These are phyloP conservation scores for Netelia virgata DNA, from an alignment of 2,888 invertebrate genomes.

Conservation along the genomic window DNA sequence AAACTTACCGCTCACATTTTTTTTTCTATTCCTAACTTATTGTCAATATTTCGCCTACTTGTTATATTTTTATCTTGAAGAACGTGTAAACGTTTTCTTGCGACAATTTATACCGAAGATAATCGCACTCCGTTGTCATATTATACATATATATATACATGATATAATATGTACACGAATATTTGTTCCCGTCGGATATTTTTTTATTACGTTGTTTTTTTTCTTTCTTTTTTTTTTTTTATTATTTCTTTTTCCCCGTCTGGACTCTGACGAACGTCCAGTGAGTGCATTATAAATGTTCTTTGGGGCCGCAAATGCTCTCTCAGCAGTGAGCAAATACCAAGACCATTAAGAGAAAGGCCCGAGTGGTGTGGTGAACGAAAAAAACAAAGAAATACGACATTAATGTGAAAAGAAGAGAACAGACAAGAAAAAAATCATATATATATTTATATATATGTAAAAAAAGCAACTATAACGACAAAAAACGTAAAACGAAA, in stretches of 20 bases:
- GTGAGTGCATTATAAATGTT: conserved; percentile 58
- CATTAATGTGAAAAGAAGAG: conserved; percentile 15
- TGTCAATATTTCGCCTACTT: conserved; percentile 61
- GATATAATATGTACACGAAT: conserved; percentile 3
- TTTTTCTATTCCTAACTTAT: conserved; percentile 56
- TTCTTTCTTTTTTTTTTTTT: conserved; percentile 31
- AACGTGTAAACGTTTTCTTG: conserved; percentile 32
- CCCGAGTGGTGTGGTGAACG: conserved; percentile 58
- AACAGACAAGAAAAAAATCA: conserved; percentile 10
- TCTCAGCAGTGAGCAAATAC: conserved; percentile 62
- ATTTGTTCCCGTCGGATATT: conserved; percentile 46
- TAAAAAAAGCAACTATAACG: not conserved
- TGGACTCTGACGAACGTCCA: conserved; percentile 55
- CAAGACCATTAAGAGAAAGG: conserved; percentile 53
- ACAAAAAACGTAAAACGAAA: conserved; percentile 9
- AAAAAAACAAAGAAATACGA: conserved; percentile 12
- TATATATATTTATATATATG: not conserved
- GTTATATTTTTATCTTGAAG: conserved; percentile 29
- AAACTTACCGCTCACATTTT: conserved; percentile 60
- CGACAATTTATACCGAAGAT: conserved; percentile 11
- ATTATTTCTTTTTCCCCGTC: conserved; percentile 3
- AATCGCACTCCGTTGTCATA: conserved; percentile 6
- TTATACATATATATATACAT: conserved; percentile 17
- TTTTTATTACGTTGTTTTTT: conserved; percentile 17
- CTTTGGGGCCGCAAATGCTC: conserved; percentile 56